Evolutionary conservation across 2,797 vertebrate genomes (phyloP).

Genomic region (Novumbra hubbsi): DNA sequence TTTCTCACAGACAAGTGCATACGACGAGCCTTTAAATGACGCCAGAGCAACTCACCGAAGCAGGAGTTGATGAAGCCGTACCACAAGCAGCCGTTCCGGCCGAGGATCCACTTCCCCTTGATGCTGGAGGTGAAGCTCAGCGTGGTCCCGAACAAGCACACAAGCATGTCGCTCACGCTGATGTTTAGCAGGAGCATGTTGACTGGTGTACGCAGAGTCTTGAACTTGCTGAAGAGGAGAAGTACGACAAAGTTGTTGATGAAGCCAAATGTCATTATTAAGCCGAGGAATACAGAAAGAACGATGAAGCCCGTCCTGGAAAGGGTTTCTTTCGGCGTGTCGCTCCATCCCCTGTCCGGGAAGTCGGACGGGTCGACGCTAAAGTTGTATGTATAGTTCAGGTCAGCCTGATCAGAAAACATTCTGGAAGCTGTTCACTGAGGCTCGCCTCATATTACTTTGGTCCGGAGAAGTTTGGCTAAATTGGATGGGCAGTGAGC

Average conservation of each 20-base stretch:
- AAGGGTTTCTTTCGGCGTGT: constrained; percentile 60
- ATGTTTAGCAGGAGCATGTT: constrained; percentile 92
- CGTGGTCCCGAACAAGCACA: constrained; percentile 86
- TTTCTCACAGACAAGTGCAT: not conserved
- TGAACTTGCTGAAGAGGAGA: constrained; percentile 88
- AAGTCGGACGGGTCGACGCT: constrained; percentile 58
- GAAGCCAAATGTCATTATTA: constrained; percentile 87
- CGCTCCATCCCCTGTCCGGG: constrained; percentile 44
- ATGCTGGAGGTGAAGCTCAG: constrained; percentile 87
- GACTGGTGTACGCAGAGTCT: constrained; percentile 85
- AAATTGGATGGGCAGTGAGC: not conserved
- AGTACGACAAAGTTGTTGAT: constrained; percentile 87
- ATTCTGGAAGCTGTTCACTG: constrained; percentile 54
- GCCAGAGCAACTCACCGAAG: constrained; percentile 77
- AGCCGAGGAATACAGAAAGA: constrained; percentile 83
- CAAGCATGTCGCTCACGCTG: constrained; percentile 88
- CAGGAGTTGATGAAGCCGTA: constrained; percentile 93
- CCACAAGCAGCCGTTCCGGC: constrained; percentile 82
- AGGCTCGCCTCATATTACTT: constrained; percentile 31
- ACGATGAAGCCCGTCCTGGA: constrained; percentile 77
- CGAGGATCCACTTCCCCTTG: constrained; percentile 82
- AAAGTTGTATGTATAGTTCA: constrained; percentile 73
- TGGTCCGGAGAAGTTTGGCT: not conserved
- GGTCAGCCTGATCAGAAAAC: constrained; percentile 63
- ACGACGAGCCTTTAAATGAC: no score